Base-by-base conservation (phyloP, 2,113 vertebrate species). In the Lynx canadensis region DNA sequence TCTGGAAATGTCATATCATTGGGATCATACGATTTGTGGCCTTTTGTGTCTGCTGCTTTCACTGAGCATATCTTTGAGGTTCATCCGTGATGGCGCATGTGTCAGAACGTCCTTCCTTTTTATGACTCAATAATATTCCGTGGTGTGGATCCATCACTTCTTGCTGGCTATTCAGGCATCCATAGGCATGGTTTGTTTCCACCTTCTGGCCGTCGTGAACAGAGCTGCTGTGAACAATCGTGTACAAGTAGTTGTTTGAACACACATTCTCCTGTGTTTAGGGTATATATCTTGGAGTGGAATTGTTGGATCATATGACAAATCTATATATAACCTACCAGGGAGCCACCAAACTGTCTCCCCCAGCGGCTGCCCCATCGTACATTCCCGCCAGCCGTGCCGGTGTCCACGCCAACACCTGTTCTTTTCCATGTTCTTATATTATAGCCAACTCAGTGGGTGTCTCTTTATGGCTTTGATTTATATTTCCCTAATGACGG, bases 331-430 rank as follows among this genome's bases (percentile, higher is more conserved):
- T 5, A 29, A 29, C 48, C 33, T 18, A 2, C 4, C 18, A 15
- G 11, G 84, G 23, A 36, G 1, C 14, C 33, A 8, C 48, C 50
- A 2, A 1, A 5, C 85, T 7, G 25, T 57, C 10, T 12, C 48
- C n/a, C 5, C 8, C 0, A 23, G 50, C 3, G 0, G 5, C n/a
- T 18, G 25, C 21, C 3, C 4, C 14, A 31, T 36, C 11, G 29
- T 57, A 2, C 6, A 4, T 21, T 38, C 55, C 68, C 7, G 9
- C 19, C 14, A 41, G 80, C 50, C 1, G 21, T 12, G 36, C 6
- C 5, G 4, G 21, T 16, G 7, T 21, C n/a, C 66, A 66, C 11
- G 27, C 73, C 18, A 36, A 21, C 13, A 25, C 38, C 66, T 60
- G 21, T 45, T 10, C 4, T 50, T 41, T 74, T 55, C 52, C 41